Evolutionary conservation across 2,797 vertebrate species (phyloP).

Genomic region (Eurystomus glaucurus): DNA sequence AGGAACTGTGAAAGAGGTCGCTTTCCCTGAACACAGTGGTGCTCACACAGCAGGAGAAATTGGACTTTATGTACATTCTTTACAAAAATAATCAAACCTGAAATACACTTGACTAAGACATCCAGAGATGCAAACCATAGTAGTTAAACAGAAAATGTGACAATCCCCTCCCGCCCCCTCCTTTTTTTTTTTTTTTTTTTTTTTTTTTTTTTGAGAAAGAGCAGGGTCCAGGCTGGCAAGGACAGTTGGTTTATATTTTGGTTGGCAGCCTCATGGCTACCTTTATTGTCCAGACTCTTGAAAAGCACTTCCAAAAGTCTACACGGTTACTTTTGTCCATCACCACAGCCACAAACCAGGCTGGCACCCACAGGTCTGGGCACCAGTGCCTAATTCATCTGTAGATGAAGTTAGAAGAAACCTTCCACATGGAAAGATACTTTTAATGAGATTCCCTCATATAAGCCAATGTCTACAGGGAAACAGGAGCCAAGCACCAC

Average conservation of each 20-base stretch:
- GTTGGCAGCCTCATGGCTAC: not conserved
- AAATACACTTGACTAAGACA: not conserved
- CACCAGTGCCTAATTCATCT: not conserved
- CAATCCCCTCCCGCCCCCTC: fast-evolving
- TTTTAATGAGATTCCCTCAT: not conserved
- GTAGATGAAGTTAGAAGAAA: not conserved
- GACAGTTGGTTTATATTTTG: not conserved
- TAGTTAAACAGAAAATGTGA: not conserved
- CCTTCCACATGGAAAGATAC: not conserved
- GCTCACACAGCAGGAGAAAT: not conserved
- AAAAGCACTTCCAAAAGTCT: not conserved
- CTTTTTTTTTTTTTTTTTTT: no score
- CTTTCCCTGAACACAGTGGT: not conserved
- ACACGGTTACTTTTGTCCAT: not conserved
- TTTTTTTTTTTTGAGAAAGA: not conserved
- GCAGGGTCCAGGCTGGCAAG: not conserved
- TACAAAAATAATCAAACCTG: not conserved
- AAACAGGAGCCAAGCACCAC: not conserved
- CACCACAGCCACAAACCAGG: not conserved
- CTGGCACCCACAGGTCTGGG: not conserved
- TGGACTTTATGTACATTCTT: not conserved
- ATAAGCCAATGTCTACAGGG: not conserved
- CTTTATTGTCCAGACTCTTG: not conserved
- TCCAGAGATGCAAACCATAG: not conserved
- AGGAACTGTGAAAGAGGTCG: not conserved